Conservation (phyloP, 1,140 invertebrate species). For the Bombus waltoni region DNA sequence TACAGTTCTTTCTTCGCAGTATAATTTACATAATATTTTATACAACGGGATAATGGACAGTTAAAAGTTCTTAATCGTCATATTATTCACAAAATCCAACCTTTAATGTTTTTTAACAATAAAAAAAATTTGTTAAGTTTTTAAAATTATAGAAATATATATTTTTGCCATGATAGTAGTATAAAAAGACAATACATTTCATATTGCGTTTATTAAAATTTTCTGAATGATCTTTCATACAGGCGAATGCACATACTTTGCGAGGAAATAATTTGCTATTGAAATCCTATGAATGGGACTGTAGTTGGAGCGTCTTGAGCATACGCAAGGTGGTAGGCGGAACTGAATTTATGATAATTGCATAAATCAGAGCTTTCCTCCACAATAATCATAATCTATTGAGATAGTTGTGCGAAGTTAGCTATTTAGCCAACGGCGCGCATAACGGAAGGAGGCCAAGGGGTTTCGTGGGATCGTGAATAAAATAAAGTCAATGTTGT, state of each 20-base stretch:
- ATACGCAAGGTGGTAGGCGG: constrained; percentile 78
- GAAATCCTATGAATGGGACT: constrained; percentile 79
- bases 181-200: not conserved
- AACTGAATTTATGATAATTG: constrained; percentile 82
- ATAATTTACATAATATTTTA: not conserved
- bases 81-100: not conserved
- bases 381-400: constrained; percentile 83
- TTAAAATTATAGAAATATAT: not conserved
- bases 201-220: constrained; percentile 7
- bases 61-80: not conserved
- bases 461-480: constrained; percentile 72
- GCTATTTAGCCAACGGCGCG: constrained; percentile 82
- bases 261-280: constrained; percentile 80
- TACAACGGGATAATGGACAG: not conserved
- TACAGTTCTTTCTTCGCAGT: not conserved
- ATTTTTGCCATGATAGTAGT: not conserved
- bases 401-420: constrained; percentile 82
- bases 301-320: constrained; percentile 77
- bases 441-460: constrained; percentile 66
- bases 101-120: not conserved
- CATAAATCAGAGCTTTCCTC: constrained; percentile 83
- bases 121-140: not conserved
- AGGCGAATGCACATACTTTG: constrained; percentile 61
- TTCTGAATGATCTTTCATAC: constrained; percentile 39
- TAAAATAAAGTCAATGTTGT: constrained; percentile 78